Evolutionary conservation across 92 coral and sea anemone species (phyloP).

Genomic region (Parazoanthus swiftii): DNA sequence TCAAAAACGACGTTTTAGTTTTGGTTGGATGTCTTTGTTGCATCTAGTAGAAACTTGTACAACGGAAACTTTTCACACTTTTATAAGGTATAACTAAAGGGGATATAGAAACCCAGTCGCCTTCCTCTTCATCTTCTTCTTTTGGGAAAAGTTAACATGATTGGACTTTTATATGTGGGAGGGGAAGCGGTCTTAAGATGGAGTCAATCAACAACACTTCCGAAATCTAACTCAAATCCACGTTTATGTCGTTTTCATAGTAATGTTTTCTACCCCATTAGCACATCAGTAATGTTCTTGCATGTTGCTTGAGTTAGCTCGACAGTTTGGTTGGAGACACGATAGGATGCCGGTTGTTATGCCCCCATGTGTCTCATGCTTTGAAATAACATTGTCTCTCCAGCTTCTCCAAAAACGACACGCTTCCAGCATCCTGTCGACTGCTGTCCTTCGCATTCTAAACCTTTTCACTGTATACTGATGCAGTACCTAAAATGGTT

Average conservation of each 20-base stretch:
- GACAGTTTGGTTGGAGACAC: too few species aligned
- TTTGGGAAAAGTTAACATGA: not conserved
- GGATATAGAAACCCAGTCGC: too few species aligned
- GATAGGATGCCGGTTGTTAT: too few species aligned
- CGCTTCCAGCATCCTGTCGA: not conserved
- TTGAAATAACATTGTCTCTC: not conserved
- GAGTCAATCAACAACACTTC: too few species aligned
- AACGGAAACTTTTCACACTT: not conserved
- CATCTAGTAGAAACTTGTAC: not conserved
- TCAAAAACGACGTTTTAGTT: not conserved
- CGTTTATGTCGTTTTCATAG: too few species aligned
- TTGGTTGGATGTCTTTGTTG: not conserved
- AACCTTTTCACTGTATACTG: not conserved
- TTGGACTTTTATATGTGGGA: too few species aligned
- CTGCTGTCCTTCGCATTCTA: not conserved
- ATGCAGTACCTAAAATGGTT: not conserved
- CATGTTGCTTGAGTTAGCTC: too few species aligned
- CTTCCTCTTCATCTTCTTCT: not conserved
- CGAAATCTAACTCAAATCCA: too few species aligned
- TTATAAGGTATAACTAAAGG: not conserved
- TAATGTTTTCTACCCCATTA: too few species aligned
- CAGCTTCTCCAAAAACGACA: not conserved
- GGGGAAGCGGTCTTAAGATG: too few species aligned
- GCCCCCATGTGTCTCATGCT: not conserved
- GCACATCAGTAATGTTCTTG: too few species aligned